Base-by-base conservation (phyloP, 2,888 invertebrate genomes). In the Esperia sulphurella region DNA sequence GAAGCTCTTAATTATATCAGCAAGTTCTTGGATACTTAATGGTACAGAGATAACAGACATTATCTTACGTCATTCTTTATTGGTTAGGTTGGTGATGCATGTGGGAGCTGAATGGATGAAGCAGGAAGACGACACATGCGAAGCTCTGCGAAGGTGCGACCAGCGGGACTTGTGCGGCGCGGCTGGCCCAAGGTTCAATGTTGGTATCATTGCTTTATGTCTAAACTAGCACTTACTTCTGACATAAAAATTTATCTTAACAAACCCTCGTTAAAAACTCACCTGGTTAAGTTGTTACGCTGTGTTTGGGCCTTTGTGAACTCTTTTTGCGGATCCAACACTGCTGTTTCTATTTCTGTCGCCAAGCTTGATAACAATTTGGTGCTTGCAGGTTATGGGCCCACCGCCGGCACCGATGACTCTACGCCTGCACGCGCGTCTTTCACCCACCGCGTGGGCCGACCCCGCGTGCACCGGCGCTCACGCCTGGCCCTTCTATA, bases 381-480 rank as follows among this genome's bases (percentile, higher is more conserved):
- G 7, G 7, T 38, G 28, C 28, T 28, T 46, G 35, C 12, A 8
- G 14, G 28, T 39, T 47, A 14, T 48, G 33, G 48, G 41, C 5
- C 42, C 33, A 40, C 50, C 45, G n/a, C 48, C 49, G 8, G 58
- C 52, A 31, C 53, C 58, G 14, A 30, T 48, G n/a, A 14, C 35
- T n/a, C 42, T 47, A 28, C 49, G 49, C 1, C 53, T 54, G 41
- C 50, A 52, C 48, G 41, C 31, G 38, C 46, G 43, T 28, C 43
- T 45, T n/a, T 9, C 45, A 8, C 41, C 13, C 43, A 28, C 29
- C 46, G 33, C 12, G 9, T 8, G 37, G 9, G 31, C 14, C 40
- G 35, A 14, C 8, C 8, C 37, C 39, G 37, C 10, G 8, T 45
- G 40, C 48, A 14, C 38, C n/a, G 44, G 12, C 33, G 43, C 12